These are phyloP conservation scores for Alligator mississippiensis DNA, from an alignment of 2,113 vertebrate species.

Conservation along the genomic window DNA sequence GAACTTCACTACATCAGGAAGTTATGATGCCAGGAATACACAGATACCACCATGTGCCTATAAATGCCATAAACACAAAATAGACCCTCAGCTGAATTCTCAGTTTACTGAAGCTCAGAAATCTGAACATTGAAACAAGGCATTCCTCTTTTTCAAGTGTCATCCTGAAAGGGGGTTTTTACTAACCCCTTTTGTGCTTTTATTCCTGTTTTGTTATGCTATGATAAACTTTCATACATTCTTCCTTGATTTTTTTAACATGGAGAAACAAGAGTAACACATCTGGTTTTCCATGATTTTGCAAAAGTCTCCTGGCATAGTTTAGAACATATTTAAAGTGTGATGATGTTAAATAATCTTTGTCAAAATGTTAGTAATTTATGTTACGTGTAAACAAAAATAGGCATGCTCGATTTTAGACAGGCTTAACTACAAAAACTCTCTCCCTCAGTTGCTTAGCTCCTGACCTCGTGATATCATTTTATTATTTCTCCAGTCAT, in stretches of 20 bases:
- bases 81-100: too few relatives aligned
- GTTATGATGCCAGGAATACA: too few relatives aligned
- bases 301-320: rapidly evolving
- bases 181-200: neutral
- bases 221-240: neutral
- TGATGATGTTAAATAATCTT: rapidly evolving
- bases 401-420: rapidly evolving
- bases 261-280: rapidly evolving
- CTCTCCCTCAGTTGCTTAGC: neutral
- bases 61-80: too few relatives aligned
- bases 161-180: neutral
- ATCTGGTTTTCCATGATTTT: rapidly evolving
- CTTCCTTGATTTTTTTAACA: rapidly evolving
- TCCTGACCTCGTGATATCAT: neutral
- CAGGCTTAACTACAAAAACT: rapidly evolving
- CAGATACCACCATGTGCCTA: too few relatives aligned
- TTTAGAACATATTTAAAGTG: neutral
- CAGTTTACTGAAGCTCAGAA: too few relatives aligned
- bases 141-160: neutral
- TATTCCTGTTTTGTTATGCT: rapidly evolving
- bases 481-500: neutral
- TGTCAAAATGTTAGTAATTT: neutral
- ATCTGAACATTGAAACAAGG: rapidly evolving
- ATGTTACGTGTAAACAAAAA: neutral
- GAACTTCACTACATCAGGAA: too few relatives aligned